These are phyloP conservation scores for Cabera pusaria DNA, from an alignment of 2,888 invertebrate genomes.

Conservation along the genomic window DNA sequence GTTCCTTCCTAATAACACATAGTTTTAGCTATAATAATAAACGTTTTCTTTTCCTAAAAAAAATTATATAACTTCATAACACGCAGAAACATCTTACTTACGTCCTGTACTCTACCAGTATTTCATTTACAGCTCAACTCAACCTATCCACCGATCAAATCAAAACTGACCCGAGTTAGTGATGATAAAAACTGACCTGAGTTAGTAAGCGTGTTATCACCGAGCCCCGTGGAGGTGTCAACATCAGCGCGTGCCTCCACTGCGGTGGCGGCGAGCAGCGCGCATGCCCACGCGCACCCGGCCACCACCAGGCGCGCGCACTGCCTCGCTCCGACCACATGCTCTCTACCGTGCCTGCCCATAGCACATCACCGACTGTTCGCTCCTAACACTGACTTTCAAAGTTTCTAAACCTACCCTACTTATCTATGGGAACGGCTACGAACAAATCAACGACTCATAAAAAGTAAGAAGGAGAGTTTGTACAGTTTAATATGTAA, in stretches of 20 bases:
- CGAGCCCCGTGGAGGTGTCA: conserved; percentile 76
- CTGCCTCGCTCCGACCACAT: conserved; percentile 40
- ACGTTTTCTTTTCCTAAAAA: no score
- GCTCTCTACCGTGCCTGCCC: conserved; percentile 54
- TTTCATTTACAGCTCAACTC: no score
- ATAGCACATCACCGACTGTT: conserved; percentile 75
- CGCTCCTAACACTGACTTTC: conserved; percentile 29
- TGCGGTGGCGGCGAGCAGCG: conserved; percentile 51
- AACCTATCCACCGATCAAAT: no score
- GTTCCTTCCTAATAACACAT: no score
- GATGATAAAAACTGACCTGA: conserved; percentile 74
- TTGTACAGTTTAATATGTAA: conserved; percentile 14
- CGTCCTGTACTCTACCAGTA: no score
- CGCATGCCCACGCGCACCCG: conserved; percentile 76
- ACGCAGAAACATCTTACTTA: no score
- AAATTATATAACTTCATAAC: no score
- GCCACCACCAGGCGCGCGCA: conserved; percentile 47
- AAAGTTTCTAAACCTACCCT: no score
- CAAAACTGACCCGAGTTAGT: no score
- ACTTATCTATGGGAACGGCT: not conserved
- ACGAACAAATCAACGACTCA: conserved; percentile 7
- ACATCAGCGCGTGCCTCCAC: conserved; percentile 65
- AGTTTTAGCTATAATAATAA: no score
- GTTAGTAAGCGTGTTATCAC: conserved; percentile 75
- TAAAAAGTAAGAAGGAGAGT: conserved; percentile 7